Evolutionary conservation across 2,888 invertebrate genomes (phyloP).

Genomic region (Autographa pulchrina): DNA sequence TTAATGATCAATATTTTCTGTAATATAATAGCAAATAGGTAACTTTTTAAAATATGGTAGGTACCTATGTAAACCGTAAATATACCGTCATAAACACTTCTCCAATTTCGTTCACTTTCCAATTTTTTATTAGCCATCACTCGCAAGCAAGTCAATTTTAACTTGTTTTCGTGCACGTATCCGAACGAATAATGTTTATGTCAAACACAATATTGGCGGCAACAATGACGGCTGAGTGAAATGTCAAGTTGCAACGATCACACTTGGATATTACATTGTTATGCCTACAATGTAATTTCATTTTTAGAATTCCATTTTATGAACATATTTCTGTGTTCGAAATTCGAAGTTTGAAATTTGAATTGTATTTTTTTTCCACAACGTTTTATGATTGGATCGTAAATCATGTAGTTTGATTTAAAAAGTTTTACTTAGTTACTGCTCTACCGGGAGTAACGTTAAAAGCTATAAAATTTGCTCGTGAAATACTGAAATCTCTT

Average conservation of each 20-base stretch:
- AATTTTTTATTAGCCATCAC: constrained; percentile 60
- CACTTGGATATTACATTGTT: constrained; percentile 30
- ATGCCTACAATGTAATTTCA: constrained; percentile 8
- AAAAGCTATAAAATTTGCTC: constrained; percentile 5
- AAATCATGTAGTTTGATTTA: constrained; percentile 5
- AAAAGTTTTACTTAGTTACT: constrained; percentile 7
- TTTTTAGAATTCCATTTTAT: background rate
- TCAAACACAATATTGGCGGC: constrained; percentile 79
- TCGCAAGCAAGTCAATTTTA: constrained; percentile 68
- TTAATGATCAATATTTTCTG: too few relatives aligned
- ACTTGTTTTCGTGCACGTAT: constrained; percentile 67
- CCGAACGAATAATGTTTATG: constrained; percentile 80
- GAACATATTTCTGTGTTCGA: constrained; percentile 3
- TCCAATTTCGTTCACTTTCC: constrained; percentile 44
- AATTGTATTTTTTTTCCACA: background rate
- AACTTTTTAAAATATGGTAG: too few relatives aligned
- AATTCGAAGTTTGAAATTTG: background rate
- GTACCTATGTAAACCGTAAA: constrained; percentile 17
- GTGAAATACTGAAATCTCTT: constrained; percentile 8
- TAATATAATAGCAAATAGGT: too few relatives aligned
- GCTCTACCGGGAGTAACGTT: constrained; percentile 7
- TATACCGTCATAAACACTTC: constrained; percentile 32
- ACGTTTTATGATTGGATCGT: background rate
- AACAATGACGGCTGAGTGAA: constrained; percentile 79
- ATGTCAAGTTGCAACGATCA: constrained; percentile 64